phyloP scores from a whole-genome alignment of 2,797 vertebrate species.

The Platyrinchus mystaceus region DNA sequence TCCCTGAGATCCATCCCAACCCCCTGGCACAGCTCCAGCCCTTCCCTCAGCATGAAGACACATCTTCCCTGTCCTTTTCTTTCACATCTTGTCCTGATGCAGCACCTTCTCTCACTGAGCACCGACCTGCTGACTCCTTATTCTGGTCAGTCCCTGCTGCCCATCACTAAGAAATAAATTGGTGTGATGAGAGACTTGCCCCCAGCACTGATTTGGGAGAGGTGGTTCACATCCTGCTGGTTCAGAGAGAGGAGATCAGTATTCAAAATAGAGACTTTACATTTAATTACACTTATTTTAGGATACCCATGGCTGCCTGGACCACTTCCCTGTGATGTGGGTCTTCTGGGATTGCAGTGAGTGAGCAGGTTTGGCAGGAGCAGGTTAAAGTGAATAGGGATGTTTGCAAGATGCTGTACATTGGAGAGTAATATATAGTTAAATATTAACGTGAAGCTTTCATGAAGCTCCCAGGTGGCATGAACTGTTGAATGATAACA shows the following conservation, averaged over 20 bases:
- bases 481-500: constrained; percentile 20
- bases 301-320: not conserved
- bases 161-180: not conserved
- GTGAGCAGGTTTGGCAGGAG: not conserved
- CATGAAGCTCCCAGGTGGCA: not conserved
- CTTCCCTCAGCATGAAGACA: not conserved
- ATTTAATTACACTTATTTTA: not conserved
- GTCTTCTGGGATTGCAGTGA: not conserved
- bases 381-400: not conserved
- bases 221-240: not conserved
- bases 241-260: too few species aligned
- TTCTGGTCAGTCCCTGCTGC: not conserved
- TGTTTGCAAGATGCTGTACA: constrained; percentile 34
- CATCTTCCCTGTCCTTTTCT: not conserved
- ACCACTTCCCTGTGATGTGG: not conserved
- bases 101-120: not conserved
- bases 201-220: too few species aligned
- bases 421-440: constrained; percentile 15
- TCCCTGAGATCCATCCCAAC: not conserved
- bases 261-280: not conserved
- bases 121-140: not conserved
- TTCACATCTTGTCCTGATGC: not conserved
- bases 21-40: not conserved
- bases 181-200: not conserved
- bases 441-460: constrained; percentile 44